phyloP scores from a whole-genome alignment of 2,113 vertebrate genomes.

The Anser brachyrhynchus region DNA sequence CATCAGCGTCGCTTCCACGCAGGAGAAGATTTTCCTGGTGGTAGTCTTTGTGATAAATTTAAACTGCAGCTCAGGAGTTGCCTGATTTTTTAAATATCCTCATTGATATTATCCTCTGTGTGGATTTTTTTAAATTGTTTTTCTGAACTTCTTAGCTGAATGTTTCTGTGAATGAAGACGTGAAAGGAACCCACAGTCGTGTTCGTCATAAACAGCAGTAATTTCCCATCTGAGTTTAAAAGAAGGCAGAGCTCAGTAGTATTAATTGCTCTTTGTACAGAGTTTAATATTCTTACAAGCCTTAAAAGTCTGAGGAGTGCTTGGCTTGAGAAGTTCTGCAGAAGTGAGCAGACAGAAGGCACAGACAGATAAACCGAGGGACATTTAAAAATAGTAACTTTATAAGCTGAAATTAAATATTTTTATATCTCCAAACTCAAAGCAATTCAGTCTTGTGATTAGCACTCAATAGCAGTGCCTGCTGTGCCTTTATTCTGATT shows the following conservation, averaged over 20 bases:
- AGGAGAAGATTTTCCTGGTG: not conserved
- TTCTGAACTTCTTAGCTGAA: not conserved
- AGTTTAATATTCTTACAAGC: not conserved
- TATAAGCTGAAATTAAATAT: not conserved
- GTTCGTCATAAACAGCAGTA: not conserved
- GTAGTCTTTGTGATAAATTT: not conserved
- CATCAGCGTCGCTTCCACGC: not conserved
- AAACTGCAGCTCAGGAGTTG: not conserved
- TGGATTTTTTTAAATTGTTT: not conserved
- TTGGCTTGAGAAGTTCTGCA: not conserved
- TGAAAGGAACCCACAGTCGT: not conserved
- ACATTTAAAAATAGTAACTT: not conserved
- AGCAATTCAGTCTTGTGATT: not conserved
- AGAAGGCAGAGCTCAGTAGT: not conserved
- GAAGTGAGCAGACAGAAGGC: not conserved
- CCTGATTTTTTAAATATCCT: not conserved
- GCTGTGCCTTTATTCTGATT: constrained; percentile 11
- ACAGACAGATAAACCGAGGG: not conserved
- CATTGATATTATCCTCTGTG: not conserved
- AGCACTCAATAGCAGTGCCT: not conserved
- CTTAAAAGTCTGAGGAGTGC: not conserved
- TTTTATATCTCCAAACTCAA: not conserved
- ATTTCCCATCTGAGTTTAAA: not conserved
- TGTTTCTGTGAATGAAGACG: not conserved
- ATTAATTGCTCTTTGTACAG: not conserved